phyloP scores from a whole-genome alignment of 2,888 invertebrate species.

The Drosophila paramelanica region DNA sequence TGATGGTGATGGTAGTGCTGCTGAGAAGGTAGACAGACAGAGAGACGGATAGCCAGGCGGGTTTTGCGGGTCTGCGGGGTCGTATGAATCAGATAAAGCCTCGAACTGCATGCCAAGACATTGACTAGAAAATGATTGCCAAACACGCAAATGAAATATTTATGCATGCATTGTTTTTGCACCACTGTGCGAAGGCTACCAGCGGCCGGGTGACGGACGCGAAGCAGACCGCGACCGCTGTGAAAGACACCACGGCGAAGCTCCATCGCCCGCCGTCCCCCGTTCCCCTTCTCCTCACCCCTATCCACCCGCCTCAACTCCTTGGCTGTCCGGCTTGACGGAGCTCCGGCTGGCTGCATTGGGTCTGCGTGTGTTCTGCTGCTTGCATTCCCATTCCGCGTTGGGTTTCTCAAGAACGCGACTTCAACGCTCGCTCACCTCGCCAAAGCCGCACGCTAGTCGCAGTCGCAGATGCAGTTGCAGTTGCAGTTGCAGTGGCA shows the following conservation, averaged over 20 bases:
- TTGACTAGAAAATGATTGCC: conserved; percentile 83
- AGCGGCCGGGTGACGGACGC: conserved; percentile 44
- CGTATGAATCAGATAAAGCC: conserved; percentile 82
- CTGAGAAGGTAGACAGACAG: conserved; percentile 35
- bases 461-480: neutral
- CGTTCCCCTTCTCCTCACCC: neutral
- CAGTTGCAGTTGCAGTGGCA: conserved; percentile 20
- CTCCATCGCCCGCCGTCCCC: neutral
- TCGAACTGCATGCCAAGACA: conserved; percentile 82
- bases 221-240: conserved; percentile 81
- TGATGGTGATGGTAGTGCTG: conserved; percentile 23
- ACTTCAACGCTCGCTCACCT: conserved; percentile 55
- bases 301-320: neutral
- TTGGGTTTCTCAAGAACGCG: conserved; percentile 70
- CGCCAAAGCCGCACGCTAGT: conserved; percentile 51
- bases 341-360: conserved; percentile 61
- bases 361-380: conserved; percentile 79
- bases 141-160: conserved; percentile 82
- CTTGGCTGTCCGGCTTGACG: conserved; percentile 1
- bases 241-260: conserved; percentile 52
- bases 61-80: conserved; percentile 5
- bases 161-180: conserved; percentile 77
- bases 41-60: neutral
- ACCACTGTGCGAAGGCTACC: conserved; percentile 72
- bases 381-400: conserved; percentile 65